Base-by-base conservation (phyloP, 1,140 invertebrate species). In the Drosophila seguyi region DNA sequence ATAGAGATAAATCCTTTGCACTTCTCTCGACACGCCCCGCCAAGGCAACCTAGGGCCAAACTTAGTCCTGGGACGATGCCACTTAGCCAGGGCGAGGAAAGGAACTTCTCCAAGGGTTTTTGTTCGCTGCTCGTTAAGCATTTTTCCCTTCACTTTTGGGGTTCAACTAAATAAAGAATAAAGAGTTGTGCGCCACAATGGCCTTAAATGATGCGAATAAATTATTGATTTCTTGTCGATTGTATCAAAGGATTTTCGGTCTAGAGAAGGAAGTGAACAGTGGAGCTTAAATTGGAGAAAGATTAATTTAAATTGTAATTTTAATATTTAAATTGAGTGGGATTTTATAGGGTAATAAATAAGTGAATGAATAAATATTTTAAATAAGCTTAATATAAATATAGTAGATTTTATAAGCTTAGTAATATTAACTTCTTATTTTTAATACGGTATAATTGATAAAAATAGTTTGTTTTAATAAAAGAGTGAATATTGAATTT, bases 111-210 rank as follows among this genome's bases (percentile, higher is more conserved):
- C 50, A 47, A 47, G 72, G 53, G 62, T 45, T 59, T 48, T 48
- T 71, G 62, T 72, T 59, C 38, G 69, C 53, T 59, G 66, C 80
- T 87, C 76, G 80, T 81, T 88, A 84, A 88, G 76, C 68, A 75
- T 63, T 88, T 53, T 67, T 72, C 61, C 48, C 62, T 55, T 55
- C 71, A 57, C 73, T 81, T 50, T 29, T 59, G 69, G 62, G 73
- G 81, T 75, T 81, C 59, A 79, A 75, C 81, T 85, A 85, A 90
- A 90, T 81, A 85, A 79, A 66, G 66, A 79, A 79, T 81, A 85
- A 79, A 66, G 66, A 79, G 75, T 79, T 73, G 59, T 62, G 55
- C 56, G 75, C 83, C 58, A 87, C 75, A 68, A 72, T 73, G 67
- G 61, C 63, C 79, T 61, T 50, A 84, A 87, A 86, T 68, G 79